Evolutionary conservation across 2,888 invertebrate species (phyloP), one percentile per base, ranked within the genome.

Genomic region (Noctua janthina): DNA sequence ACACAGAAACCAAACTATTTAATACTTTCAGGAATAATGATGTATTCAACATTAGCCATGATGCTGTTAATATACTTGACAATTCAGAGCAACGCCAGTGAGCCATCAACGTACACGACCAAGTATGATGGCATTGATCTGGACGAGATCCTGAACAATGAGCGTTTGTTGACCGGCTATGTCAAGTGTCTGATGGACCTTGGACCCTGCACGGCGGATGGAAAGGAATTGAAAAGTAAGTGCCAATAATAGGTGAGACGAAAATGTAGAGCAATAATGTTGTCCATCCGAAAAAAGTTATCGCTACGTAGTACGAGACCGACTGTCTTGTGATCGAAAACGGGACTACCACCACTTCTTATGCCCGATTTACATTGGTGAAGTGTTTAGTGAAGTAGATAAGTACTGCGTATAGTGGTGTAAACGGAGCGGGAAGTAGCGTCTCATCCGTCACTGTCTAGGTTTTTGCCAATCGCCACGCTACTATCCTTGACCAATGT

Each of bases 91-190:
- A 82, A 62, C 10, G 87, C 90, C 0, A 88, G 84, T 10, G 90
- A 91, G 39, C 84, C 85, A 1, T 64, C 90, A 0, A 93, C 92
- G 0, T 98, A 98, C 92, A 98, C 98, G 2, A 97, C 97, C 23
- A 98, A 98, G 91, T 98, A 98, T 89, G 98, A 98, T 90, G 98
- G 98, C 86, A 95, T 98, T 54, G 97, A 98, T 92, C 91, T 98
- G 80, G 98, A 98, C 82, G 97, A 98, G 91, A 97, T 98, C 79
- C 94, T 98, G 68, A 92, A 92, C 6, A 98, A 97, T 91, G 98
- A 98, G 23, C 97, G 98, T 51, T 94, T 98, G 69, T 94, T 98
- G 15, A 97, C 97, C 74, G 98, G 97, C 83, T 98, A 98, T 90
- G 96, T 98, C 71, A 98, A 98, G 86, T 98, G 98, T 90, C 93